These are phyloP conservation scores for Papilio protenor DNA, from an alignment of 2,888 invertebrate genomes.

Conservation along the genomic window DNA sequence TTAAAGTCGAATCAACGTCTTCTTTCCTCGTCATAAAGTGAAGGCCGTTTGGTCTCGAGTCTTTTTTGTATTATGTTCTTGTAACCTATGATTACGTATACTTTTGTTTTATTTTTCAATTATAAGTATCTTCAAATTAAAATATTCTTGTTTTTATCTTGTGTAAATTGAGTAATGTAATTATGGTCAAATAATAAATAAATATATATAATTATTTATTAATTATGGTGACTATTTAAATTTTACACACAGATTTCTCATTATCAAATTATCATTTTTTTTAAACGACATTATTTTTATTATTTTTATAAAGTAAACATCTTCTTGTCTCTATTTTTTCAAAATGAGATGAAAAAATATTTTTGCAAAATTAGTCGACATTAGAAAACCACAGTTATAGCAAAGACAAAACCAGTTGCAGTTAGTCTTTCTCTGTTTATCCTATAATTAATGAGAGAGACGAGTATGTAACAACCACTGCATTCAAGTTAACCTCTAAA, in stretches of 20 bases:
- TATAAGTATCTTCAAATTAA: background rate
- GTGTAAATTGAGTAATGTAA: background rate
- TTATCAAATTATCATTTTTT: background rate
- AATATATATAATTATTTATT: no score
- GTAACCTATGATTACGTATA: constrained; percentile 15
- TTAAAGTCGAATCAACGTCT: background rate
- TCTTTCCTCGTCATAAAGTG: background rate
- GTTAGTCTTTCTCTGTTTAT: constrained; percentile 1
- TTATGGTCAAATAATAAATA: no score
- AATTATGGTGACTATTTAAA: background rate
- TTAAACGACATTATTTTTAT: background rate
- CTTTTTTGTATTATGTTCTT: constrained; percentile 7
- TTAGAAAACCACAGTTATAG: no score
- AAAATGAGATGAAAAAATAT: no score
- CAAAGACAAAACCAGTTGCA: background rate
- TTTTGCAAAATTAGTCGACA: no score
- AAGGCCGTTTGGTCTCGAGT: background rate
- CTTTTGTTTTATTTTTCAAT: constrained; percentile 10
- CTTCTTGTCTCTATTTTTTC: background rate
- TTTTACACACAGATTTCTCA: background rate
- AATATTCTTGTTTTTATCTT: background rate
- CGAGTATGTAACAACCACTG: background rate
- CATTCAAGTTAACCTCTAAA: constrained; percentile 7
- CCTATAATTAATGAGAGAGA: background rate
- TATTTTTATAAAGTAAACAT: background rate